A percentile compares a stretch with the other conserved stretches of the same genome.
Evolutionary conservation across 2,797 vertebrate genomes (phyloP).

Genomic region (Chiroxiphia lanceolata): DNA sequence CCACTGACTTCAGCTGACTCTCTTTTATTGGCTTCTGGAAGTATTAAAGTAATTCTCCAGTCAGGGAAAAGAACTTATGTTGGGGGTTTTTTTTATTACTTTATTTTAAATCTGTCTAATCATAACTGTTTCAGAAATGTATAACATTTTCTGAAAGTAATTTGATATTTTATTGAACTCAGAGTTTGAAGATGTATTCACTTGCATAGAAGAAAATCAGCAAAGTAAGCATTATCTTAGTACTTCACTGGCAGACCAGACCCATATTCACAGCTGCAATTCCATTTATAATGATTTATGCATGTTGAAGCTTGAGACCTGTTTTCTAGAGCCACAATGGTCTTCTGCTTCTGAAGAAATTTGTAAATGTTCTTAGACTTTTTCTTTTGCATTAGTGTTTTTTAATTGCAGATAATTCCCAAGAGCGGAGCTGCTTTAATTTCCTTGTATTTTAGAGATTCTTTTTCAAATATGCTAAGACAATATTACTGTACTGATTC

Average conservation of each 20-base stretch:
- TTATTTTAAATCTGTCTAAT: neutral
- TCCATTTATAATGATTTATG: neutral
- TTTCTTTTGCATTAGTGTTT: neutral
- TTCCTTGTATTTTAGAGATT: neutral
- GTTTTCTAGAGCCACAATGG: neutral
- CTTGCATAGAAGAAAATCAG: neutral
- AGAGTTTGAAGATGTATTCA: neutral
- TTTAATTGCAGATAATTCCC: neutral
- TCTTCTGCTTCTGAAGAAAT: neutral
- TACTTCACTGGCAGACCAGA: neutral
- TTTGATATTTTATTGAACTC: neutral
- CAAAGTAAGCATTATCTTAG: neutral
- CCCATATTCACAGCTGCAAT: neutral
- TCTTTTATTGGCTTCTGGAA: neutral
- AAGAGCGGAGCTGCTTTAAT: neutral
- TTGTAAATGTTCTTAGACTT: neutral
- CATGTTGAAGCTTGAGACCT: neutral
- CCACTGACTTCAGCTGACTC: neutral
- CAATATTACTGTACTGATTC: neutral
- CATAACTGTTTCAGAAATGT: neutral
- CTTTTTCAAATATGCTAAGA: neutral
- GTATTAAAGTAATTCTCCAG: neutral
- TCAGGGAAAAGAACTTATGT: neutral
- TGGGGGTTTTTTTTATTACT: rapidly evolving
- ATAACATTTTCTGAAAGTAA: neutral